Conservation (phyloP, 2,797 vertebrate genomes). For the Clarias fuscus region DNA sequence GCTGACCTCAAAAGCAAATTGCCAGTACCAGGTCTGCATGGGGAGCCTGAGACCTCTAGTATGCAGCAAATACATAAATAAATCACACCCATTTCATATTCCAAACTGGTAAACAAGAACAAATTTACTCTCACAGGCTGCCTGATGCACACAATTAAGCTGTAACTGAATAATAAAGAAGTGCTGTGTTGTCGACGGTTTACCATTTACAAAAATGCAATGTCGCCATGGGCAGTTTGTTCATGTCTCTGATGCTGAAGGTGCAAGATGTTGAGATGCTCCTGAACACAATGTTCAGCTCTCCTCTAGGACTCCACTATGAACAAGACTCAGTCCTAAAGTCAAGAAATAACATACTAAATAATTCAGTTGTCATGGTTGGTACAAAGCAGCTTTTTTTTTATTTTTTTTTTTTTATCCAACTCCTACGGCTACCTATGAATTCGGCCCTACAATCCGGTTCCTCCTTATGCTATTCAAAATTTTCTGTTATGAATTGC, state of each 20-base stretch:
- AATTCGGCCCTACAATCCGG: background rate
- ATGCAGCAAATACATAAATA: conserved; percentile 44
- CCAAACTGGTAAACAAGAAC: conserved; percentile 29
- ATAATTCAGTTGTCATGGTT: conserved; percentile 38
- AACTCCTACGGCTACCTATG: background rate
- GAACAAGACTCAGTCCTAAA: conserved; percentile 23
- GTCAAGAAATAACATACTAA: conserved; percentile 28
- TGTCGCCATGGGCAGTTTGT: background rate
- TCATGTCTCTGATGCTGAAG: background rate
- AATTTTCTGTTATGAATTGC: background rate
- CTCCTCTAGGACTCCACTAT: background rate
- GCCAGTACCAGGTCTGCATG: conserved; percentile 26
- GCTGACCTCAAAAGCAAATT: conserved; percentile 35
- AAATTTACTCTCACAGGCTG: conserved; percentile 3
- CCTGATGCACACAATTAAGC: background rate
- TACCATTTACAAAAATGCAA: background rate
- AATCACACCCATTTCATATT: conserved; percentile 38
- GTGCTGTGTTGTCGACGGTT: background rate
- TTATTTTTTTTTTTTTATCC: conserved; percentile 1
- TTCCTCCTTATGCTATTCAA: background rate
- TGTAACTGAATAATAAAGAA: background rate
- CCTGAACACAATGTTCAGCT: background rate
- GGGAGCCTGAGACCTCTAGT: conserved; percentile 14
- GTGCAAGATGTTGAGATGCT: background rate
- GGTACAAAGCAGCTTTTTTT: conserved; percentile 29